Percentiles rank a stretch among this genome's conserved stretches.
Conservation (phyloP, 2,113 vertebrate genomes). For the Furnarius figulus region DNA sequence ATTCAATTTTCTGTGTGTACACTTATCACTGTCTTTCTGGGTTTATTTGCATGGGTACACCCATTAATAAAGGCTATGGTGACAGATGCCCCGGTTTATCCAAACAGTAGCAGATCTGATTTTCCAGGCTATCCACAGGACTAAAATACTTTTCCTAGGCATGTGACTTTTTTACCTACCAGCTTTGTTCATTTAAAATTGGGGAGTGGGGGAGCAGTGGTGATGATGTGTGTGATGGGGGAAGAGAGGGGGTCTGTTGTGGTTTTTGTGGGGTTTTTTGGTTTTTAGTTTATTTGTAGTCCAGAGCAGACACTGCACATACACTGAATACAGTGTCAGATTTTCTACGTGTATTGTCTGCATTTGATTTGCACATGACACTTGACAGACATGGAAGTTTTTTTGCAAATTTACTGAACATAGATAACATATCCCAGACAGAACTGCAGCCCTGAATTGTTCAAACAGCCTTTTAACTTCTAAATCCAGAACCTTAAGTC, state of each 20-base stretch:
- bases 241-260: background rate
- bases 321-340: background rate
- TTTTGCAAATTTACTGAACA: background rate
- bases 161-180: background rate
- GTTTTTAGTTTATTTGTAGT: background rate
- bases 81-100: background rate
- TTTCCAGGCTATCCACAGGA: background rate
- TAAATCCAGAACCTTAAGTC: background rate
- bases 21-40: background rate
- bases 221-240: background rate
- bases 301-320: background rate
- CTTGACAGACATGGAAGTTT: background rate
- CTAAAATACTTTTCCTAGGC: background rate
- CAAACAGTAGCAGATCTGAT: background rate
- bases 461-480: background rate
- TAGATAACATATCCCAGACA: background rate
- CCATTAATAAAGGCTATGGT: background rate
- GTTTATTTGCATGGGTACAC: background rate
- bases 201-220: rapidly evolving
- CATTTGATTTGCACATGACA: background rate
- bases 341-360: background rate
- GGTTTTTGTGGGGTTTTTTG: background rate
- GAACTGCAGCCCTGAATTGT: background rate
- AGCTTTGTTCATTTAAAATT: background rate
- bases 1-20: background rate